phyloP scores from a whole-genome alignment of 2,113 vertebrate species.

The Sinocyclocheilus grahami region DNA sequence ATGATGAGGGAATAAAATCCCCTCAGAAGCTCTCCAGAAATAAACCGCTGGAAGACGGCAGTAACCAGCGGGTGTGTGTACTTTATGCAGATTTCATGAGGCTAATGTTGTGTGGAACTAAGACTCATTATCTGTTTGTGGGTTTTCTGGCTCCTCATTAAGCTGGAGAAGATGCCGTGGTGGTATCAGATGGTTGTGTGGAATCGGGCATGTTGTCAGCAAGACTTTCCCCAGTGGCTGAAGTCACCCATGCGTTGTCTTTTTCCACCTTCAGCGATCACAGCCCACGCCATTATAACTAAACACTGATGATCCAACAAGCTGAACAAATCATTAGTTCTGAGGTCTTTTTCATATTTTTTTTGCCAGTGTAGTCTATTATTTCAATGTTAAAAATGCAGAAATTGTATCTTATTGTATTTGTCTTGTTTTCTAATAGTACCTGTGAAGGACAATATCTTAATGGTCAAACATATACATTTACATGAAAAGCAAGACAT shows the following conservation, averaged over 20 bases:
- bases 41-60: conserved; percentile 20
- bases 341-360: not conserved
- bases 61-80: conserved; percentile 36
- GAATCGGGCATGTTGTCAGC: conserved; percentile 27
- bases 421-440: not conserved
- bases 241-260: conserved; percentile 33
- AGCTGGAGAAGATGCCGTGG: conserved; percentile 14
- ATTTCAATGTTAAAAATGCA: not conserved
- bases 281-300: conserved; percentile 40
- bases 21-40: conserved; percentile 16
- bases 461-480: not conserved
- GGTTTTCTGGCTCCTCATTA: conserved; percentile 38
- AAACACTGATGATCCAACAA: conserved; percentile 27
- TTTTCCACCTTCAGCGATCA: conserved; percentile 24
- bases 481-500: not conserved
- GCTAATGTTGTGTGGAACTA: conserved; percentile 39
- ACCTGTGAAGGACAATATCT: not conserved
- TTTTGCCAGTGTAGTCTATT: not conserved
- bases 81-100: conserved; percentile 41
- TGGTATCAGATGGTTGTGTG: conserved; percentile 16
- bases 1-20: conserved; percentile 30
- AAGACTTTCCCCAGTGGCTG: conserved; percentile 26
- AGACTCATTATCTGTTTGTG: conserved; percentile 42
- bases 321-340: not conserved
- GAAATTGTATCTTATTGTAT: not conserved